A percentile compares a stretch with the other conserved stretches of the same genome.
Conservation (phyloP, 2,888 invertebrate species). For the Drosophila austrosaltans region DNA sequence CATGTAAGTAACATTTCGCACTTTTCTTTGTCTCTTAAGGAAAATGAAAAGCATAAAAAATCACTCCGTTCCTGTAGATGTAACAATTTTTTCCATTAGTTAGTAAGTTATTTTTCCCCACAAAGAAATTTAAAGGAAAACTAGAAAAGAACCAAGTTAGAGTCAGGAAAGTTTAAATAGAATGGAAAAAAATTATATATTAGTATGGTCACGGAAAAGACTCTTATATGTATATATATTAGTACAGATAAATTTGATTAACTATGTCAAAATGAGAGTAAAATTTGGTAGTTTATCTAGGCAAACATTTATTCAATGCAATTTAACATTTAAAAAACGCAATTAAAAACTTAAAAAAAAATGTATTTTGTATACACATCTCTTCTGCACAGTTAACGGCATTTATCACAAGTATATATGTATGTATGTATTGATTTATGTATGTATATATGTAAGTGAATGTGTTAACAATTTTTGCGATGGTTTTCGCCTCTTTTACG, state of each 20-base stretch:
- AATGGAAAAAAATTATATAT: no score
- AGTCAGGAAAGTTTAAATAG: no score
- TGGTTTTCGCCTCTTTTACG: conserved; percentile 26
- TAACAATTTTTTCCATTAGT: no score
- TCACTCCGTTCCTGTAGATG: not conserved
- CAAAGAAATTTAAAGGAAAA: no score
- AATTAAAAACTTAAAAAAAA: conserved; percentile 67
- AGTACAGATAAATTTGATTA: no score
- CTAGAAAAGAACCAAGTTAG: no score
- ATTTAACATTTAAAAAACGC: conserved; percentile 73
- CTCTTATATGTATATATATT: no score
- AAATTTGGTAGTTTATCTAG: conserved; percentile 4
- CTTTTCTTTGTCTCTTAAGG: no score
- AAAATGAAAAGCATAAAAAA: not conserved
- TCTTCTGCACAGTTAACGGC: conserved; percentile 67
- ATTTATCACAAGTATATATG: conserved; percentile 73
- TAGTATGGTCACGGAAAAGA: no score
- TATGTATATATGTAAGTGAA: conserved; percentile 43
- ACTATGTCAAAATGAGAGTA: not conserved
- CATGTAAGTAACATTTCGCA: not conserved
- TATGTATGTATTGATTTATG: conserved; percentile 62
- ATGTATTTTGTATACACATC: conserved; percentile 55
- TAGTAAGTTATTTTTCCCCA: no score
- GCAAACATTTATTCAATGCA: conserved; percentile 73
- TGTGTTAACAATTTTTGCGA: conserved; percentile 62